A percentile compares a stretch with the other conserved stretches of the same genome.
Evolutionary conservation across 1,140 invertebrate genomes (phyloP).

Genomic region (Apis florea): DNA sequence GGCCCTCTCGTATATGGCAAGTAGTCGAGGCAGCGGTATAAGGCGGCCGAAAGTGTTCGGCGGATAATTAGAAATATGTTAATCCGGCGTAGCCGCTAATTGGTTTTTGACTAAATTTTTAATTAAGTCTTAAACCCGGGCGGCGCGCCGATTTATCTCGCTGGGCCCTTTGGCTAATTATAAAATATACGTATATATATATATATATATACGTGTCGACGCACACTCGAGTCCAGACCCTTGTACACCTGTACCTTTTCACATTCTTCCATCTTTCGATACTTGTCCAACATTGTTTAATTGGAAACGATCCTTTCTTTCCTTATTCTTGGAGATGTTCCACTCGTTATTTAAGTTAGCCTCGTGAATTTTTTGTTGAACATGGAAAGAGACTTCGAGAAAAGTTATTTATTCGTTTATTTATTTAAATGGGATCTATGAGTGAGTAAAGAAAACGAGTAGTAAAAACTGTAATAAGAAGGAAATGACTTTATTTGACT

Average conservation of each 20-base stretch:
- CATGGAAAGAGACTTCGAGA: not conserved
- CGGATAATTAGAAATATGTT: conserved; percentile 77
- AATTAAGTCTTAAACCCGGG: conserved; percentile 76
- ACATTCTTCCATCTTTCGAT: conserved; percentile 10
- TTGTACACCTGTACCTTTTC: conserved; percentile 55
- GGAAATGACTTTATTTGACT: too few relatives aligned
- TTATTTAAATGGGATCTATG: too few relatives aligned
- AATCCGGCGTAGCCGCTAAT: conserved; percentile 73
- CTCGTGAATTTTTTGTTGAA: too few relatives aligned
- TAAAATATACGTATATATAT: conserved; percentile 64
- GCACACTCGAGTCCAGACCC: conserved; percentile 22
- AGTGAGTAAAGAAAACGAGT: too few relatives aligned
- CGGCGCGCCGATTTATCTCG: conserved; percentile 75
- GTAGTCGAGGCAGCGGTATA: conserved; percentile 60
- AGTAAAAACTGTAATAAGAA: too few relatives aligned
- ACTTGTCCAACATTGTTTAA: not conserved
- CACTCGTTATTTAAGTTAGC: not conserved
- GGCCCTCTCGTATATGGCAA: conserved; percentile 44
- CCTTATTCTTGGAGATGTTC: not conserved
- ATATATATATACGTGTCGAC: conserved; percentile 52
- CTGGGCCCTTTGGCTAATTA: conserved; percentile 68
- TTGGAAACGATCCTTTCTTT: not conserved
- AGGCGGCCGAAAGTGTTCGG: conserved; percentile 69
- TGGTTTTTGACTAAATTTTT: conserved; percentile 78
- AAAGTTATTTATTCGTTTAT: too few relatives aligned